Conservation (phyloP, 1,140 invertebrate species). For the Aricia agestis region DNA sequence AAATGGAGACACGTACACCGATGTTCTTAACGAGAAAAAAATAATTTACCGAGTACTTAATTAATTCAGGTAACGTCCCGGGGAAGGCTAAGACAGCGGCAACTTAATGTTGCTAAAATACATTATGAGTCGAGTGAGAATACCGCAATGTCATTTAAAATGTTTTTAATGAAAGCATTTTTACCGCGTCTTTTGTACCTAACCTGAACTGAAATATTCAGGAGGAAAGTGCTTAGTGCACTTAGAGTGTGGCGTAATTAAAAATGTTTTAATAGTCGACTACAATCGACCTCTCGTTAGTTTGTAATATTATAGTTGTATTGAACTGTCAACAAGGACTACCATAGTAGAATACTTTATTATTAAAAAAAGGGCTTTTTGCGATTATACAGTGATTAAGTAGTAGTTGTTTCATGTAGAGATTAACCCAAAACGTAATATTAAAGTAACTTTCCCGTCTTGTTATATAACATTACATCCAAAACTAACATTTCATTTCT, state of each 20-base stretch:
- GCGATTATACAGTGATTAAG: too few relatives aligned
- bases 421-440: too few relatives aligned
- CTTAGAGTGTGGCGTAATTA: background rate
- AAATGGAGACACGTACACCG: slow-evolving; percentile 21
- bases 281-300: background rate
- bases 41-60: slow-evolving; percentile 50
- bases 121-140: slow-evolving; percentile 30
- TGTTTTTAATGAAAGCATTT: slow-evolving; percentile 35
- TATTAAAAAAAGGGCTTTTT: too few relatives aligned
- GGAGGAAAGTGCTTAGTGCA: background rate
- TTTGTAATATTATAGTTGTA: too few relatives aligned
- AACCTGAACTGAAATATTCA: slow-evolving; percentile 14
- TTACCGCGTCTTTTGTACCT: slow-evolving; percentile 17
- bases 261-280: background rate
- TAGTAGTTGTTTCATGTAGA: too few relatives aligned
- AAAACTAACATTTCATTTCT: background rate
- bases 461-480: too few relatives aligned
- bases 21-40: slow-evolving; percentile 36
- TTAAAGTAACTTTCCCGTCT: too few relatives aligned
- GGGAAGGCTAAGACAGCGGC: slow-evolving; percentile 33
- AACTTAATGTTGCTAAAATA: slow-evolving; percentile 42
- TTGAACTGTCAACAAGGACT: too few relatives aligned
- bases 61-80: slow-evolving; percentile 48
- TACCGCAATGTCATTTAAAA: slow-evolving; percentile 25
- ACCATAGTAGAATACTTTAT: too few relatives aligned